Evolutionary conservation across 2,888 invertebrate genomes (phyloP), one percentile per base, ranked within the genome.

Genomic region (Koerneria pararmatus): DNA sequence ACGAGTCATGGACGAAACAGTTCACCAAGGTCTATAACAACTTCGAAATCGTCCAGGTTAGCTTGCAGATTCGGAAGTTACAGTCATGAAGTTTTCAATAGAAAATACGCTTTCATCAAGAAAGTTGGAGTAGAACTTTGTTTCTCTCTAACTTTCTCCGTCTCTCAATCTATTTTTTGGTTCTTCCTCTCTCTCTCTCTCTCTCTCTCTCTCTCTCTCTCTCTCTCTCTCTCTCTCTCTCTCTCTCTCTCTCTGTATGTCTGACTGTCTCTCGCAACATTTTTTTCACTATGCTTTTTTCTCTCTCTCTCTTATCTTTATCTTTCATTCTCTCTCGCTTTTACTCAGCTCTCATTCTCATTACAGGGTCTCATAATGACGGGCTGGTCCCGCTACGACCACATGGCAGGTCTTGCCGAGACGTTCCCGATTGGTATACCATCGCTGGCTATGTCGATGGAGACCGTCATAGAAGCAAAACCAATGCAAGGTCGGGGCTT

Each of bases 381-480:
- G n/a, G 76, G 78, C 11, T 77, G 76, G 78, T 77, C 77, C n/a
- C 71, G 85, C 68, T 86, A 85, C 76, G 86, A 86, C 70, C 86
- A 86, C 72, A 84, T 84, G 75, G 82, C 85, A 6, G 78, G 84
- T 0, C 73, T 86, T 48, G 85, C 85, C 78, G 85, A 86, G 69
- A 75, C 85, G 29, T 71, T 85, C 4, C 85, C 85, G 11, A 80
- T 84, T 35, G 85, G 83, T 3, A 69, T 86, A 1, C 86, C 86
- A 3, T 83, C 84, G 29, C 77, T 86, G n/a, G 83, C 77, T 4
- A 76, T 81, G 76, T 68, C 70, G 58, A 77, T 79, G 71, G 79
- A 80, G 63, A 80, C 81, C 0, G 73, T 81, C 6, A 57, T 78
- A 19, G 73, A 64, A 24, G 78, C 65, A 53, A 32, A 69, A 5